Evolutionary conservation across 2,113 vertebrate species (phyloP), one percentile per base, ranked within the genome.

Genomic region (Maccullochella peelii): DNA sequence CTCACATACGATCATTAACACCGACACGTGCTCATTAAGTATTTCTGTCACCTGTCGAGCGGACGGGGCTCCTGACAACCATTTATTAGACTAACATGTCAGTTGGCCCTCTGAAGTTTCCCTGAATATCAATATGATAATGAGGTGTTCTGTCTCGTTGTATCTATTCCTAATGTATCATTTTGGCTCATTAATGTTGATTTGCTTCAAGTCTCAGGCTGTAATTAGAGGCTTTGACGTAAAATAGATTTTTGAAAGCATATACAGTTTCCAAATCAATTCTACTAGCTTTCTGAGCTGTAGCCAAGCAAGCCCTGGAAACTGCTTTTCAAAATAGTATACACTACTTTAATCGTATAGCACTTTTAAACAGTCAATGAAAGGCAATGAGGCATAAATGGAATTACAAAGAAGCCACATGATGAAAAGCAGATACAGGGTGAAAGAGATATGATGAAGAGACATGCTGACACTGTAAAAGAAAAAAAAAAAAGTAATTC

Each of bases 21-120:
- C 63, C 80, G 83, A 84, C 77, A 75, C 40, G 5, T 87, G 79
- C 59, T 89, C 66, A 89, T 93, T 80, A 89, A 83, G 70, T 83
- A 65, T 90, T 88, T 81, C 58, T 83, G 86, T 65, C 71, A 84
- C 76, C 78, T 85, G 63, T 82, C 54, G n/a, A 36, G 11, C 30
- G 5, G 27, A 36, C 42, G 3, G 8, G 10, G 49, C 3, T 80
- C 49, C 72, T 63, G 74, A 80, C 77, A 86, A 25, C 79, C 15
- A 40, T 74, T 77, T 73, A 80, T 88, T 86, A 87, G 44, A 61
- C 63, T 30, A 77, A 79, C 65, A 55, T 72, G 63, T 82, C 52
- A 73, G 55, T 36, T 79, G 36, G 21, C 38, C 59, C 25, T 44
- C 59, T 73, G 58, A 73, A 14, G 72, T 73, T 82, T 59, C 66